phyloP scores from a whole-genome alignment of 2,113 vertebrate genomes.

The Baryphthengus martii region DNA sequence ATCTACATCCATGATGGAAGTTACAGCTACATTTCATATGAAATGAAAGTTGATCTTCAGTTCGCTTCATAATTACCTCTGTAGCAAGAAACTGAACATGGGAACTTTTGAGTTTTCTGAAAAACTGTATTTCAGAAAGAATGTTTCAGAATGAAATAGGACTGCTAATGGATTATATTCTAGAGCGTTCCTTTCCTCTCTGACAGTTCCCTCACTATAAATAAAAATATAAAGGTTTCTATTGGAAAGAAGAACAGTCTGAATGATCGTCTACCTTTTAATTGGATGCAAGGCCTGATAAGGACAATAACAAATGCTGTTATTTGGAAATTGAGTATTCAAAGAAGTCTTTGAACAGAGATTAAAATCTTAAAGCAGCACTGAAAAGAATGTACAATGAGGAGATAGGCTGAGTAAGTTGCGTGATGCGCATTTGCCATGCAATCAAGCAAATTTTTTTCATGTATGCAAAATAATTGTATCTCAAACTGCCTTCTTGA shows the following conservation, averaged over 20 bases:
- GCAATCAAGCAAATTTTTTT: background rate
- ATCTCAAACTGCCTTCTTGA: background rate
- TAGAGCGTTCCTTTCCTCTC: background rate
- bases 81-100: background rate
- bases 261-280: constrained; percentile 37
- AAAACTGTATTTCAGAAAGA: background rate
- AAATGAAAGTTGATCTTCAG: background rate
- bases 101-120: background rate
- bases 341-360: constrained; percentile 47
- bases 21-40: background rate
- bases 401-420: background rate
- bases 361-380: constrained; percentile 33
- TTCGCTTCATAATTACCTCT: background rate
- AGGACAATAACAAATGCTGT: constrained; percentile 51
- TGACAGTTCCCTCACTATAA: constrained; percentile 15
- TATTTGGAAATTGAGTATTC: constrained; percentile 55
- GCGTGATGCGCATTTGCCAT: background rate
- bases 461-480: background rate
- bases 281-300: constrained; percentile 35
- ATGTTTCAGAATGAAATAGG: background rate
- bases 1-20: background rate
- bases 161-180: constrained; percentile 30
- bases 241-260: background rate
- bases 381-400: background rate
- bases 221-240: constrained; percentile 22